A percentile compares a stretch with the other conserved stretches of the same genome.
Conservation (phyloP, 2,888 invertebrate species). For the Macrosiphum euphorbiae region DNA sequence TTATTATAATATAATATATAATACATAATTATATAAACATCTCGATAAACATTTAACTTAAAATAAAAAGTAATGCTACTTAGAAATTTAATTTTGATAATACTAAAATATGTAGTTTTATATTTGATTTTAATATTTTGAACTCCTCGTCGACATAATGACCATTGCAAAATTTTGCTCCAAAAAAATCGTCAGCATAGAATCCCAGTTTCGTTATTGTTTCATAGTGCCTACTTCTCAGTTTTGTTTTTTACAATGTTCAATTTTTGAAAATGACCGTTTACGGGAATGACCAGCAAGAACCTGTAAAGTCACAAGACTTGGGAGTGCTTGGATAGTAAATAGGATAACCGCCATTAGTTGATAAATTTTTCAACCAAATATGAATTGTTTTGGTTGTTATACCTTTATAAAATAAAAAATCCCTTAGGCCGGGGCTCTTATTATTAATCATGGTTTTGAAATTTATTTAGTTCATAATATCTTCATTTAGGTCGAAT, state of each 20-base stretch:
- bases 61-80: too few species aligned
- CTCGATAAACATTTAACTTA: too few species aligned
- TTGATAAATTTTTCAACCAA: not conserved
- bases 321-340: not conserved
- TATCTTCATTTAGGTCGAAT: not conserved
- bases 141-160: not conserved
- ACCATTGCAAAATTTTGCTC: too few species aligned
- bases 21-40: too few species aligned
- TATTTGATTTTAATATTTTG: not conserved
- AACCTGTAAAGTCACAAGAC: not conserved
- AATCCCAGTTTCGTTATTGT: not conserved
- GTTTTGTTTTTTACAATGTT: not conserved
- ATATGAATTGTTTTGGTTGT: not conserved
- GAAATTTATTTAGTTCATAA: not conserved
- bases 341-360: not conserved
- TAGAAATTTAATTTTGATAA: too few species aligned
- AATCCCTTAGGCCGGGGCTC: not conserved
- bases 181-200: not conserved
- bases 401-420: not conserved
- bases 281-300: not conserved
- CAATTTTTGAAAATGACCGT: not conserved
- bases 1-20: too few species aligned
- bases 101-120: too few species aligned
- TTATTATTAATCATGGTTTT: not conserved
- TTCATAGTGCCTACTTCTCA: not conserved